phyloP scores from a whole-genome alignment of 37 sponge, comb jelly and placozoan genomes.

The Cladorhizidae sp. region DNA sequence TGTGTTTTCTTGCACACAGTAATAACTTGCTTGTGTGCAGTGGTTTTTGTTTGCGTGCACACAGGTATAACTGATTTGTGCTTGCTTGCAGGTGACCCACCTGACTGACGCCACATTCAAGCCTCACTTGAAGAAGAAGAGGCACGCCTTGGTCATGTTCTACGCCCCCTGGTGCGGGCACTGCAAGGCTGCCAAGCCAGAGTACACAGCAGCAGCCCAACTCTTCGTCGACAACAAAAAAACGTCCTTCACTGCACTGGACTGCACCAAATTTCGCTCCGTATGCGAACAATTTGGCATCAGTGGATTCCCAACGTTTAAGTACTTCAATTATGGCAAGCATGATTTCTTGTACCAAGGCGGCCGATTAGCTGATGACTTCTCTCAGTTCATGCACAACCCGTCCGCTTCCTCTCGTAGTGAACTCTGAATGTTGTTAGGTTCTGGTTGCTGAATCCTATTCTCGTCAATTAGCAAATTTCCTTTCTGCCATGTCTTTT shows the following conservation, averaged over 20 bases:
- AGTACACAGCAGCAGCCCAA: conserved; percentile 77
- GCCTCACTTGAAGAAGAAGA: conserved; percentile 80
- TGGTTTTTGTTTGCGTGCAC: no score
- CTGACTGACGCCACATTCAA: conserved; percentile 73
- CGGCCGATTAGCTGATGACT: conserved; percentile 44
- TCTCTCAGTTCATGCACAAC: conserved; percentile 71
- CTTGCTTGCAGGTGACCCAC: conserved; percentile 55
- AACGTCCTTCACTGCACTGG: conserved; percentile 72
- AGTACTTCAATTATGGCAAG: conserved; percentile 83
- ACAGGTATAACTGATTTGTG: no score
- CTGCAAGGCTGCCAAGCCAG: conserved; percentile 92
- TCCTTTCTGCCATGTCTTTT: no score
- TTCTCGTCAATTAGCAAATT: no score
- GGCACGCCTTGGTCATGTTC: conserved; percentile 91
- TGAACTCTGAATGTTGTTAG: conserved; percentile 20
- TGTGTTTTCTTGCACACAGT: no score
- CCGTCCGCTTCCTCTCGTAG: conserved; percentile 17
- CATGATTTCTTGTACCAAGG: conserved; percentile 51
- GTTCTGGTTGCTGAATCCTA: no score
- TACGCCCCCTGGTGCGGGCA: conserved; percentile 98
- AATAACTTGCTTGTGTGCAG: no score
- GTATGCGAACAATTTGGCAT: conserved; percentile 67
- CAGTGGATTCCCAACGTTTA: conserved; percentile 82
- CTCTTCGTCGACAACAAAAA: conserved; percentile 65
- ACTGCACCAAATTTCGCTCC: conserved; percentile 72